Percentiles rank a stretch among this genome's conserved stretches.
phyloP scores from a whole-genome alignment of 2,797 vertebrate genomes.

The Coregonus suidteri region DNA sequence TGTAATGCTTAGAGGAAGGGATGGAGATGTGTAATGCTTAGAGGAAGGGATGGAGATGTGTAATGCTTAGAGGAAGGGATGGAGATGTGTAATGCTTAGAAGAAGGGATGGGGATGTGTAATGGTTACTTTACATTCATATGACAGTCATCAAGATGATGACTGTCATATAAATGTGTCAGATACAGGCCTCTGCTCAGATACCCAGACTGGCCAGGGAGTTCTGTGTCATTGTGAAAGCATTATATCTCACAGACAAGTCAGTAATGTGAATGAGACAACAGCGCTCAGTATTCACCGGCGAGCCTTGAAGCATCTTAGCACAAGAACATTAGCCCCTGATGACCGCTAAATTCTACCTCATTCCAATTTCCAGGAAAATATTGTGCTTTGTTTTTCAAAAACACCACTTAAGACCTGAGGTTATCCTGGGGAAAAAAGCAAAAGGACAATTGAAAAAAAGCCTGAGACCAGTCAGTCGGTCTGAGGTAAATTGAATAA shows the following conservation, averaged over 20 bases:
- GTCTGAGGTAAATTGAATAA: conserved; percentile 39
- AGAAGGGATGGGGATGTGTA: neutral
- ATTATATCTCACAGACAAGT: neutral
- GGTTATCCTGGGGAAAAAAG: conserved; percentile 9
- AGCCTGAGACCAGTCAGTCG: conserved; percentile 5
- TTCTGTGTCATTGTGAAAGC: neutral
- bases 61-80: no score
- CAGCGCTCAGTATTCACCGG: neutral
- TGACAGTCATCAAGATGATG: neutral
- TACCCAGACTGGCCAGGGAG: neutral
- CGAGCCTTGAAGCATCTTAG: neutral
- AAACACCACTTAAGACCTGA: neutral
- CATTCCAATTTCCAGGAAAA: conserved; percentile 10
- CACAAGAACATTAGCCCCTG: conserved; percentile 12
- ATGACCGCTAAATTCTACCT: conserved; percentile 5
- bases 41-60: neutral
- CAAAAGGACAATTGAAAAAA: conserved; percentile 10
- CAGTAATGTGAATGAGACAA: neutral
- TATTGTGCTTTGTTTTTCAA: conserved; percentile 18
- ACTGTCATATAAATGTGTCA: neutral
- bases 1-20: no score
- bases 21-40: no score
- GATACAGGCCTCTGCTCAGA: neutral
- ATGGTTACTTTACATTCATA: no score
- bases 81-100: no score